Evolutionary conservation across 2,113 vertebrate species (phyloP), one percentile per base, ranked within the genome.

Genomic region (Phylloscopus trochilus): DNA sequence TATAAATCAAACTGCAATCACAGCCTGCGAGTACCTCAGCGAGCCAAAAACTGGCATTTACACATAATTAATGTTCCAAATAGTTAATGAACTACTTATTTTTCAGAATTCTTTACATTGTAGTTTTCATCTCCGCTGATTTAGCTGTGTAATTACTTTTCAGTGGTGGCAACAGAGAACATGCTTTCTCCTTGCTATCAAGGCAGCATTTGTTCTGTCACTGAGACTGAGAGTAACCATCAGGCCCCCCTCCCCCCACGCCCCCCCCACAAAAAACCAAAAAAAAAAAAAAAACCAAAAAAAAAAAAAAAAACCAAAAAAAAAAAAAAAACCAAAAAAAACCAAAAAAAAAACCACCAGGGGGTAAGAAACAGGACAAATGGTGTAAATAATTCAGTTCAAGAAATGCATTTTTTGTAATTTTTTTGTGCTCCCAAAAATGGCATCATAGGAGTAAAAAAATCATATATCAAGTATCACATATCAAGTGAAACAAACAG

Each of bases 121-220:
- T 90, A 62, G 26, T 46, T 95, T 94, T 87, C 47, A 91, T 55
- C 81, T 94, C 41, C 0, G 0, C 46, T 73, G 76, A 91, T 95
- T 92, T 89, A 95, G 75, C 64, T 58, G 27, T 47, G 43, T 73
- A 90, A 96, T 94, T 95, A 91, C 39, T 83, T 91, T 83, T 43
- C 89, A 86, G 41, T 28, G 52, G 44, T 73, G 22, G 68, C 51
- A 90, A 79, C 31, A 84, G 47, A 52, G 94, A 87, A 86, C 33
- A 28, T 16, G 59, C 41, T 80, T 94, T 77, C 55, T 62, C 43
- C 52, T 82, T 85, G 46, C 51, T 59, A 58, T 33, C 41, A 68
- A 78, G 68, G 26, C 56, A 78, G n/a, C n/a, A 43, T 81, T 78
- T 73, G 16, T 73, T 90, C 79, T 82, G 35, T 67, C 80, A 80